Conservation (phyloP, 2,888 invertebrate species). For the Sepioteuthis lessoniana region DNA sequence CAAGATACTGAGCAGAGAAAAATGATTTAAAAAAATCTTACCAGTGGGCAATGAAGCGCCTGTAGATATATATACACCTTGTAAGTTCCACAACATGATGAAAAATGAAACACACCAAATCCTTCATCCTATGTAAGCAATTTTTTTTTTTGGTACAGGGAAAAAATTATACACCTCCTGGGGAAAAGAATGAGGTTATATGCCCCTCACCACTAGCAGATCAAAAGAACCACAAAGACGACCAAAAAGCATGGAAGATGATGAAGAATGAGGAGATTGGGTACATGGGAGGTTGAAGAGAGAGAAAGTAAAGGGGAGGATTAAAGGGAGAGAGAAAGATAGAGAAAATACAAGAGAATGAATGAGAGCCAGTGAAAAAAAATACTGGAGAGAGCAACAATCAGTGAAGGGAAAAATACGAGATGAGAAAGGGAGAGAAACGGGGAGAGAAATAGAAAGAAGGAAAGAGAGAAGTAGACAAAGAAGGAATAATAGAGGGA, state of each 20-base stretch:
- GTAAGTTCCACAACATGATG: constrained; percentile 12
- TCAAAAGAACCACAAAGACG: neutral
- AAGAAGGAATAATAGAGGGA: no score
- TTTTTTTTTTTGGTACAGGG: neutral
- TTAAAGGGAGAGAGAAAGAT: neutral
- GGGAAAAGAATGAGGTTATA: constrained; percentile 23
- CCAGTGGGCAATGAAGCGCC: neutral
- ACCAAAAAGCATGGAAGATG: neutral
- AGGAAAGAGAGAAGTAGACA: neutral
- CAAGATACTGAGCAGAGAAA: no score
- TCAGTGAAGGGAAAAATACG: neutral
- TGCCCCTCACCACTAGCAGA: neutral
- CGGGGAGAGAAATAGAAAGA: no score
- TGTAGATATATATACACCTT: constrained; percentile 21
- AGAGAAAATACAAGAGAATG: neutral
- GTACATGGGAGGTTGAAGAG: neutral
- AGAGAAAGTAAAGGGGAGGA: neutral
- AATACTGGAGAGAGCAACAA: neutral
- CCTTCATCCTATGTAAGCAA: constrained; percentile 6
- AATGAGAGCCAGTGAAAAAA: neutral
- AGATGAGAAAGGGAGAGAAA: neutral
- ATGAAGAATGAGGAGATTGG: neutral
- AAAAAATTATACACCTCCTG: neutral
- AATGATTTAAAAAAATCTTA: neutral
- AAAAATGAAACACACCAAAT: neutral